Evolutionary conservation across 2,797 vertebrate genomes (phyloP).

Genomic region (Peromyscus melanophrys): DNA sequence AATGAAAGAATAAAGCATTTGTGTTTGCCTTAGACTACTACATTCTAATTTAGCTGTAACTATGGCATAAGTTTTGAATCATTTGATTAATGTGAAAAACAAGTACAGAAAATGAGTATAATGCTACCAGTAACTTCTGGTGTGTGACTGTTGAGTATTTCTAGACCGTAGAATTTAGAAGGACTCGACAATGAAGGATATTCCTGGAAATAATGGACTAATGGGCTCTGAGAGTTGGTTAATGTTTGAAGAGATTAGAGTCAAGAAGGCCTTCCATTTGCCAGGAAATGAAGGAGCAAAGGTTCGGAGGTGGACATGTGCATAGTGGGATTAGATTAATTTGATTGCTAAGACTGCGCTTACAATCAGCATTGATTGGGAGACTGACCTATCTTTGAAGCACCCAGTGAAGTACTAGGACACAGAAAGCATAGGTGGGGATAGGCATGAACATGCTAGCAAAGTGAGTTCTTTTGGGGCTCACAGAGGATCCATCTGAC

Average conservation of each 20-base stretch:
- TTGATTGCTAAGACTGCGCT: slow-evolving; percentile 34
- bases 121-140: background rate
- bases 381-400: slow-evolving; percentile 7
- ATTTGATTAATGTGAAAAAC: background rate
- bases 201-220: slow-evolving; percentile 34
- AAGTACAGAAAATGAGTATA: background rate
- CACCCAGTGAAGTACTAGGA: slow-evolving; percentile 14
- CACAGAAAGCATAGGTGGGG: slow-evolving; percentile 7
- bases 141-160: background rate
- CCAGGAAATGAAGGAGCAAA: slow-evolving; percentile 74
- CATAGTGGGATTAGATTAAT: slow-evolving; percentile 29
- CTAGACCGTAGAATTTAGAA: background rate
- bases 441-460: background rate
- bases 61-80: background rate
- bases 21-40: background rate
- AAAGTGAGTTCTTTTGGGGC: background rate
- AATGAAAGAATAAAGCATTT: background rate
- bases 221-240: slow-evolving; percentile 62
- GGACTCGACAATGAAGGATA: background rate
- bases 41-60: background rate
- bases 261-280: slow-evolving; percentile 64
- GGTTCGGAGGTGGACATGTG: slow-evolving; percentile 45
- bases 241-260: slow-evolving; percentile 72
- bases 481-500: background rate
- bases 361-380: slow-evolving; percentile 56